Evolutionary conservation across 2,113 vertebrate genomes (phyloP), one percentile per base, ranked within the genome.

Genomic region (Marcusenius ussheri): DNA sequence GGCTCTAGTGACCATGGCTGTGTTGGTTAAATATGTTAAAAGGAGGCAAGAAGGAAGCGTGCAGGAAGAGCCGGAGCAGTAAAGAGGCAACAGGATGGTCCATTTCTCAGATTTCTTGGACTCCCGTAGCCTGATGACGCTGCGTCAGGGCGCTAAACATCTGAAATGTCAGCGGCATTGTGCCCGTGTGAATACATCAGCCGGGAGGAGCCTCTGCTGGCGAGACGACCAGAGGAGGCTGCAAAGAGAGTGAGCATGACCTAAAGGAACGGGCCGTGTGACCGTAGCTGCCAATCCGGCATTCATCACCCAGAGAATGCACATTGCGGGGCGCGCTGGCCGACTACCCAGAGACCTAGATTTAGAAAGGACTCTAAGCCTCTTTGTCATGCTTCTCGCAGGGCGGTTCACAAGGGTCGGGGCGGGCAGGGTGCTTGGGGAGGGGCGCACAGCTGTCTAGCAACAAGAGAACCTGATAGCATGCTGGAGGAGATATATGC

Each of bases 21-120:
- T 94, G 94, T 94, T 94, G 94, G 93, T 92, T 91, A 90, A 91
- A 46, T 47, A 46, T 87, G 53, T 53, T 50, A 50, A 86, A 49
- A 86, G 47, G n/a, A 87, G 4, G 45, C 94, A 53, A 95, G 94
- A 94, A 89, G 91, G 95, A 94, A 95, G 94, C 91, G 94, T 90
- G 90, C 92, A 50, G 93, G 88, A 51, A 93, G 92, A 90, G 70
- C 49, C 91, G 92, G 93, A 93, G 31, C 35, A 77, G 27, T 49
- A 86, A 87, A 89, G 80, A 92, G 92, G 92, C 91, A 93, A 91
- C 90, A 93, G 89, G 94, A 50, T n/a, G 45, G n/a, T 49, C 83
- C 91, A 93, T 94, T 42, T 74, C 19, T 80, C 74, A 19, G 35
- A 80, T 80, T 19, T 42, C 74, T 7, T 6, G 74, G 62, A 13